phyloP scores from a whole-genome alignment of 2,888 invertebrate genomes.

The Conistra vaccinii region DNA sequence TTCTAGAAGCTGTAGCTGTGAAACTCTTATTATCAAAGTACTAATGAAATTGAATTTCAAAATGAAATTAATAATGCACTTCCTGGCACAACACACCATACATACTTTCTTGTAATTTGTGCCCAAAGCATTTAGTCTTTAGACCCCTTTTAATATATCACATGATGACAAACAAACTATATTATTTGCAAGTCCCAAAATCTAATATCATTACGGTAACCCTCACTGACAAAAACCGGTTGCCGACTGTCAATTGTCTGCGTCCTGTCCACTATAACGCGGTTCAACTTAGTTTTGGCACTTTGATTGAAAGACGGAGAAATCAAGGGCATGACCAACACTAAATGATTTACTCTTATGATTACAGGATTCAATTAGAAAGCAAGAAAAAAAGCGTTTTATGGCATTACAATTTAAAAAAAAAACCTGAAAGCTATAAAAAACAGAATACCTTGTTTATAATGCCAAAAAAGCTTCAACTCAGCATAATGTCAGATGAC shows the following conservation, averaged over 20 bases:
- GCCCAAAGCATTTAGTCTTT: neutral
- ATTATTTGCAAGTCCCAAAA: slow-evolving; percentile 8
- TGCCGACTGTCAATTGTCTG: neutral
- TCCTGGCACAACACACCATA: neutral
- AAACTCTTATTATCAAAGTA: neutral
- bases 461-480: too few relatives aligned
- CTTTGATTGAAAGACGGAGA: neutral
- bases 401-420: too few relatives aligned
- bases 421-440: too few relatives aligned
- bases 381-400: too few relatives aligned
- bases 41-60: neutral
- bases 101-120: neutral
- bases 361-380: neutral
- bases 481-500: too few relatives aligned
- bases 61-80: neutral
- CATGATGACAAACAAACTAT: neutral
- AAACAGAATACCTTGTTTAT: too few relatives aligned
- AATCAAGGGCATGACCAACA: neutral
- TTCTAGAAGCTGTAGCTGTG: neutral
- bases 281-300: neutral
- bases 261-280: neutral
- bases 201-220: slow-evolving; percentile 6
- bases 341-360: neutral
- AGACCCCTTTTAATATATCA: neutral
- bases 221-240: neutral